Evolutionary conservation across 2,797 vertebrate species (phyloP).

Genomic region (Coranthus polyacanthus): DNA sequence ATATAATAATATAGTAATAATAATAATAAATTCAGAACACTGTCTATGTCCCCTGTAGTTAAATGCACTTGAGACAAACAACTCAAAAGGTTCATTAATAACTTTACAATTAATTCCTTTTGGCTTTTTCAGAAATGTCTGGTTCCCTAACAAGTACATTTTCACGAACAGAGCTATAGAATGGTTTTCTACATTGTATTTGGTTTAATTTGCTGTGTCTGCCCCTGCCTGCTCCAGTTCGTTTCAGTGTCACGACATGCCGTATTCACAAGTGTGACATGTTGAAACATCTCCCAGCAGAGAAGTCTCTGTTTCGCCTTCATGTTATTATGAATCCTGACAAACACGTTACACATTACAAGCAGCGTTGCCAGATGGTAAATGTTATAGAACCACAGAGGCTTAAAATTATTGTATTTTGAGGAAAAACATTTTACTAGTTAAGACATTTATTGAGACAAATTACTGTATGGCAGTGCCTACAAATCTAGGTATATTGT

Average conservation of each 20-base stretch:
- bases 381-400: no score
- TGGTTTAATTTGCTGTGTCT: conserved; percentile 7
- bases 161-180: conserved; percentile 11
- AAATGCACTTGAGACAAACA: background rate
- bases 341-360: conserved; percentile 3
- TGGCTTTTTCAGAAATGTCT: background rate
- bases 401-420: no score
- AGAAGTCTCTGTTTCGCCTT: conserved; percentile 27
- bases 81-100: background rate
- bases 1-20: no score
- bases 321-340: conserved; percentile 30
- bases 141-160: background rate
- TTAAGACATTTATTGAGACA: no score
- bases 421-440: no score
- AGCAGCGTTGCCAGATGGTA: no score
- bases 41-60: background rate
- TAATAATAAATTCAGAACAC: background rate
- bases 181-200: conserved; percentile 21
- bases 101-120: background rate
- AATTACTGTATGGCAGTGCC: no score
- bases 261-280: conserved; percentile 50
- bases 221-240: conserved; percentile 37
- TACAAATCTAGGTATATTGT: no score
- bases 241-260: conserved; percentile 39
- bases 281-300: conserved; percentile 19